A percentile compares a stretch with the other conserved stretches of the same genome.
These are phyloP conservation scores for Eurytoma californica DNA, from an alignment of 2,888 invertebrate genomes.

Conservation along the genomic window DNA sequence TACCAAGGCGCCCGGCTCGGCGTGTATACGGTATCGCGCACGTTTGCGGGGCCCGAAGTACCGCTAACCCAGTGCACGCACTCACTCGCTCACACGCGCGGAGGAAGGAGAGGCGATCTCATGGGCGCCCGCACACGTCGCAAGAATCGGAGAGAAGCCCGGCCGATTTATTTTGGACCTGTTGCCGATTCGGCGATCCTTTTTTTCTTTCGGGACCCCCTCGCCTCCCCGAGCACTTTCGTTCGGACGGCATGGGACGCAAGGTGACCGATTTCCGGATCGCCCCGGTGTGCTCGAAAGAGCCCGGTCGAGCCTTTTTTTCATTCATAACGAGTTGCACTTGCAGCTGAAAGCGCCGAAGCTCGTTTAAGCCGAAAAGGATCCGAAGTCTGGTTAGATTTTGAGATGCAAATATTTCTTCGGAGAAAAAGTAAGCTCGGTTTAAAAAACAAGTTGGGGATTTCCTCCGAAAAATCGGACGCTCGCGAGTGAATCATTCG, in stretches of 20 bases:
- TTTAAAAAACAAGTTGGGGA: too few relatives aligned
- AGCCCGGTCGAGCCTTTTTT: not conserved
- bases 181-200: constrained; percentile 11
- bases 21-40: constrained; percentile 69
- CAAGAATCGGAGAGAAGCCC: constrained; percentile 5
- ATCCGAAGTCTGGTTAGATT: too few relatives aligned
- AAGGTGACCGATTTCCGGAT: not conserved
- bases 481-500: too few relatives aligned
- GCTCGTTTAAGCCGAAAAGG: too few relatives aligned
- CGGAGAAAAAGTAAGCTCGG: too few relatives aligned
- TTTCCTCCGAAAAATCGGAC: too few relatives aligned
- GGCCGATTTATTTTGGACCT: constrained; percentile 32
- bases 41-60: constrained; percentile 70
- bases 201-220: not conserved
- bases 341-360: not conserved
- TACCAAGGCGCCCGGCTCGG: constrained; percentile 3
- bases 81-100: constrained; percentile 44
- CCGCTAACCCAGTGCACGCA: constrained; percentile 68
- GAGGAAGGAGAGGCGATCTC: constrained; percentile 6
- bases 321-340: not conserved
- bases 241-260: not conserved
- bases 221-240: constrained; percentile 35
- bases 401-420: too few relatives aligned
- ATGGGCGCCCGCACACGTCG: constrained; percentile 10
- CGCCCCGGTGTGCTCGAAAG: not conserved